A percentile compares a stretch with the other conserved stretches of the same genome.
These are phyloP conservation scores for Galaxias olidus DNA, from an alignment of 2,797 vertebrate species.

Conservation along the genomic window DNA sequence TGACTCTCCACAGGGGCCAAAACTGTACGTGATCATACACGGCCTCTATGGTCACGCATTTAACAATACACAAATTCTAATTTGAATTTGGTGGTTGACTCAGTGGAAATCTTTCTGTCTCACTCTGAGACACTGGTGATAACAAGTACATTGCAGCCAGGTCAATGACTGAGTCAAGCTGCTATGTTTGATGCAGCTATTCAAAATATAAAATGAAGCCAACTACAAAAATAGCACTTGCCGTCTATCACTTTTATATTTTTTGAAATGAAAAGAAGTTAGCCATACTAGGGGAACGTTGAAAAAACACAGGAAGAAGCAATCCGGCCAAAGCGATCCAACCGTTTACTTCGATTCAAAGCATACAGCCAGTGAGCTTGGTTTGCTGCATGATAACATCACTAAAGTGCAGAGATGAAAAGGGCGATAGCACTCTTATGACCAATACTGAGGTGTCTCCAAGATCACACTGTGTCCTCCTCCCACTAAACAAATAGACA, in stretches of 20 bases:
- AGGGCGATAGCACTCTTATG: neutral
- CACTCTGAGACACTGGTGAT: conserved; percentile 1
- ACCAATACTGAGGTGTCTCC: conserved; percentile 1
- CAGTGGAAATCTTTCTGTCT: conserved; percentile 4
- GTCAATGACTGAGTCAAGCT: too few species aligned
- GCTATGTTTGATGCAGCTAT: too few species aligned
- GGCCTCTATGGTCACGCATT: neutral
- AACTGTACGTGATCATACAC: neutral
- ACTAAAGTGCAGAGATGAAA: neutral
- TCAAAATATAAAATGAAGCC: too few species aligned
- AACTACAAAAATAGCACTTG: too few species aligned
- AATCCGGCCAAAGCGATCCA: neutral
- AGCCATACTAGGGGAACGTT: neutral
- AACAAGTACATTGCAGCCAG: too few species aligned
- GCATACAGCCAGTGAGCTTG: neutral
- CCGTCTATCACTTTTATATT: neutral
- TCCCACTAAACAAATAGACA: conserved; percentile 2
- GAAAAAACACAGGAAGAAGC: conserved; percentile 12
- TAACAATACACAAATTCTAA: neutral
- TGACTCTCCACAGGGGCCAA: neutral
- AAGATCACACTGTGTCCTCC: neutral
- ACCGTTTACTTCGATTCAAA: conserved; percentile 9
- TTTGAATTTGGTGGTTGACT: neutral
- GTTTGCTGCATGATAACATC: conserved; percentile 11
- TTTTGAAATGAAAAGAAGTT: neutral